Base-by-base conservation (phyloP, 2,113 vertebrate genomes). In the Acrocephalus arundinaceus region DNA sequence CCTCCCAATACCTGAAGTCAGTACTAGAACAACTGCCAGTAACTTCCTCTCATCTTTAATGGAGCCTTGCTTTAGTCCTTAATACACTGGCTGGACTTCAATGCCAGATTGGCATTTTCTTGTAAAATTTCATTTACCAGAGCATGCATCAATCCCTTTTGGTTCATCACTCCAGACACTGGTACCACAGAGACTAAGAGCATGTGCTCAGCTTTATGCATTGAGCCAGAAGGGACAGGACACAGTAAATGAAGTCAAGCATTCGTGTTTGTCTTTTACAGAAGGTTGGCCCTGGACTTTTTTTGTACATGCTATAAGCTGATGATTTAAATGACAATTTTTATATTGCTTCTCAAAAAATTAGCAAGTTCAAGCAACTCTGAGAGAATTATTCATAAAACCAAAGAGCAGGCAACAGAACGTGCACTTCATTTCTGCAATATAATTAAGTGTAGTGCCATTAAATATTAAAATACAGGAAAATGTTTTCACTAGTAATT, bases 401-500 rank as follows among this genome's bases (percentile, higher is more conserved):
- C 20, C n/a, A 51, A 85, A 86, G 27, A 92, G 82, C 46, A 89
- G 23, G 75, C 57, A 89, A 84, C 22, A 91, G 51, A 86, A 39
- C 4, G 0, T 81, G 67, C 52, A 85, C 45, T 58, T 84, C 76
- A 89, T 25, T 84, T 85, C 75, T 65, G 83, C 76, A 93, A 87
- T 61, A 55, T 81, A 90, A 96, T 92, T 94, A 93, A 89, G 33
- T 85, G 61, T 82, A 93, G 77, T 78, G 31, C 58, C 46, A 92
- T 92, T 95, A 92, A 93, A 96, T 89, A 97, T 89, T 93, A 93
- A 97, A 93, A 90, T 51, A 68, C 6, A 79, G 86, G 70, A 92
- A 94, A 92, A 94, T 94, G 96, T 94, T 97, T 95, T 93, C 84
- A 79, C 46, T 93, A n/a, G 11, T 93, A 93, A 95, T 96, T 84